phyloP scores from a whole-genome alignment of 1,140 invertebrate genomes.

The Yoshiicerus persimilis region DNA sequence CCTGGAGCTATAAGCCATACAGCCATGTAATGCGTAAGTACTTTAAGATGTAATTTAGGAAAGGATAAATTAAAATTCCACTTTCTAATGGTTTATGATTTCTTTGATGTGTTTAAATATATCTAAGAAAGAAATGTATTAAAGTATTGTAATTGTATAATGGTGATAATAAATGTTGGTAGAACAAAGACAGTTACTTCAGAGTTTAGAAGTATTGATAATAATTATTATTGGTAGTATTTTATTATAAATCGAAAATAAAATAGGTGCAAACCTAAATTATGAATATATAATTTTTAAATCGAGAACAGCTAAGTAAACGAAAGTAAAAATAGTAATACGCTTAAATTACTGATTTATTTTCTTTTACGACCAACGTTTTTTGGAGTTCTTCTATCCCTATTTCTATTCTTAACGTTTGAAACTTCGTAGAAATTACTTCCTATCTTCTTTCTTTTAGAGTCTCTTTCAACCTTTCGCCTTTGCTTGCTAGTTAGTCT shows the following conservation, averaged over 20 bases:
- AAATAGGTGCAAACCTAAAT: neutral
- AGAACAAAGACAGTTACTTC: neutral
- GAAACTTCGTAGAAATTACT: constrained; percentile 89
- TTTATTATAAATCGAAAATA: neutral
- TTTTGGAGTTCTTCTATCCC: constrained; percentile 50
- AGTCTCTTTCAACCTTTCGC: constrained; percentile 70
- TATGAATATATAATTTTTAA: neutral
- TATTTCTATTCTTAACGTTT: constrained; percentile 89
- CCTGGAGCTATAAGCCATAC: too few species aligned
- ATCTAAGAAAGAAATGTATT: too few species aligned
- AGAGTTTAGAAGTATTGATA: too few species aligned
- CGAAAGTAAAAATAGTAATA: neutral
- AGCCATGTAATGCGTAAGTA: too few species aligned
- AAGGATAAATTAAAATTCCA: too few species aligned
- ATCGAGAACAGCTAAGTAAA: neutral
- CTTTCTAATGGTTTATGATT: too few species aligned
- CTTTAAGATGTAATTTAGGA: too few species aligned
- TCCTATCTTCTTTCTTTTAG: constrained; percentile 82
- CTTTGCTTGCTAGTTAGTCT: constrained; percentile 70
- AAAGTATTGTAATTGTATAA: too few species aligned
- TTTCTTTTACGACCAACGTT: neutral
- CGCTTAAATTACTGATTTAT: neutral
- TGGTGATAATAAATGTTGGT: too few species aligned
- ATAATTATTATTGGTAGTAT: neutral
- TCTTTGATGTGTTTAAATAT: too few species aligned